Evolutionary conservation across 2,888 invertebrate genomes (phyloP), one percentile per base, ranked within the genome.

Genomic region (Agrilus biguttatus): DNA sequence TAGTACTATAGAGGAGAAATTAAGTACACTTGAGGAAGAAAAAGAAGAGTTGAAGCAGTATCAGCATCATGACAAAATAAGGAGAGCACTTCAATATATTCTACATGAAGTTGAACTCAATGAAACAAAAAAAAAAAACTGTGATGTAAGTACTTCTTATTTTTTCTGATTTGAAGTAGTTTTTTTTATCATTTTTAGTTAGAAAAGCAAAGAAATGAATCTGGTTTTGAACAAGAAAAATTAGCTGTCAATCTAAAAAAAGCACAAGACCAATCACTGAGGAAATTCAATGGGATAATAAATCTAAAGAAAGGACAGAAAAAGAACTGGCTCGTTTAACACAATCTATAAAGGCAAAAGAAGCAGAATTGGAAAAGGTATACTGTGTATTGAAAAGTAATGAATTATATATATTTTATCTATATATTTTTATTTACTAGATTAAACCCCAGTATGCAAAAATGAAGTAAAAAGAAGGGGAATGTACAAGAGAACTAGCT

Each of bases 1-100:
- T 10, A 81, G 88, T 60, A 96, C 95, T 10, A 97, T 97, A 49
- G 95, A 96, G 66, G 97, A 98, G 59, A 77, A 97, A 40, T 69
- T 99, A 44, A 85, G 89, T 60, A 97, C 96, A 0, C 70, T 99
- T 28, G 96, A 98, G 65, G 95, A 93, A 58, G 98, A 98, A 65
- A 98, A 98, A 57, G 97, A 99, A 61, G 98, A 99, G 60, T 67
- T 98, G 43, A 97, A 96, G 61, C 96, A 97, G 59, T 98, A 98
- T 66, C 98, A 99, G 68, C 90, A 92, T 58, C 92, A 92, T 86
- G 98, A 98, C 62, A 89, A 93, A 60, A 86, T 90, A 54, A 75
- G 97, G 17, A 76, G 96, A 36, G 88, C 93, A 28, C 70, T 98
- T 8, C 97, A 98, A 65, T 99, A 95, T 62, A 95, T 97, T 37